Percentiles rank a stretch among this genome's conserved stretches.
These are phyloP conservation scores for Myotis planiceps DNA, from an alignment of 2,797 vertebrate genomes.

Conservation along the genomic window DNA sequence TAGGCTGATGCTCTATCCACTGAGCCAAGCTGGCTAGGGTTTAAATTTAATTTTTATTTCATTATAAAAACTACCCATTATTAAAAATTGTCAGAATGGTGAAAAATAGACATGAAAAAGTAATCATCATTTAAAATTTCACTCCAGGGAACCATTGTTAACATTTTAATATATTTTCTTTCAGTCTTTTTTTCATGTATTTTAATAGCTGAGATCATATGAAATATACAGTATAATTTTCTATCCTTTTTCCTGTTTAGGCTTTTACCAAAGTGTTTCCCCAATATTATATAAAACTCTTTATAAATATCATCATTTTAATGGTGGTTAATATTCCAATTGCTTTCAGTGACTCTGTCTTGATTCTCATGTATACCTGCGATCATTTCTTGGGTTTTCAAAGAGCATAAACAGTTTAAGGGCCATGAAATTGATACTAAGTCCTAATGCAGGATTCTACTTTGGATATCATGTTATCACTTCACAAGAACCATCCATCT, in stretches of 20 bases:
- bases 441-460: background rate
- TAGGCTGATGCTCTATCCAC: too few relatives aligned
- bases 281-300: background rate
- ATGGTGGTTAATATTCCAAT: background rate
- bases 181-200: background rate
- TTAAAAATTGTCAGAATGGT: background rate
- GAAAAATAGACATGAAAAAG: background rate
- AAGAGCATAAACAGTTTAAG: background rate
- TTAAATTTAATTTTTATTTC: slow-evolving; percentile 1
- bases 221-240: background rate
- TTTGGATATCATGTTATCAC: background rate
- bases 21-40: background rate
- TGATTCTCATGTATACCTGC: background rate
- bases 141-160: background rate
- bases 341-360: background rate
- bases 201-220: background rate
- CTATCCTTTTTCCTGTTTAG: background rate
- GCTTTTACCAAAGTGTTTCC: slow-evolving; percentile 12
- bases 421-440: background rate
- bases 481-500: background rate
- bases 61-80: background rate
- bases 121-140: background rate
- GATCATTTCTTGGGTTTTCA: background rate
- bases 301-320: background rate
- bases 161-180: background rate